Percentiles rank a stretch among this genome's conserved stretches.
Conservation (phyloP, 2,888 invertebrate genomes). For the Drosophila stalkeri region DNA sequence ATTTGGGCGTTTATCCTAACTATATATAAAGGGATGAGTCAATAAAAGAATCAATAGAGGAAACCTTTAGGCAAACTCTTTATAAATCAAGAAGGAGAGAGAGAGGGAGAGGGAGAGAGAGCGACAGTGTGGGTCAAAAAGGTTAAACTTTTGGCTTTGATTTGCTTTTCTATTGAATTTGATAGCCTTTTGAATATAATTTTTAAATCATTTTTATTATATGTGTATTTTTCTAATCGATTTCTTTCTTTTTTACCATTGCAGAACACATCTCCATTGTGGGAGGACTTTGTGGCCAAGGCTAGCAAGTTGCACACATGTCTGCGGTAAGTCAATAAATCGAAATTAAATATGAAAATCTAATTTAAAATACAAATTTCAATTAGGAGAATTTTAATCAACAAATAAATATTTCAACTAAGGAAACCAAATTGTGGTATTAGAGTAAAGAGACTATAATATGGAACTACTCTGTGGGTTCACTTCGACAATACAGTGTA, state of each 20-base stretch:
- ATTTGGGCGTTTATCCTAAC: constrained; percentile 10
- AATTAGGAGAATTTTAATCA: neutral
- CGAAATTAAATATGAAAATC: neutral
- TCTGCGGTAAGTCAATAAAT: constrained; percentile 90
- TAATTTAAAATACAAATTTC: neutral
- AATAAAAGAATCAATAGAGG: neutral
- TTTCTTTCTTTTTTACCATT: constrained; percentile 41
- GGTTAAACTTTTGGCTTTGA: constrained; percentile 38
- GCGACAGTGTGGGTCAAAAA: neutral
- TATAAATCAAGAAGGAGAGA: neutral
- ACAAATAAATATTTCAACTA: neutral
- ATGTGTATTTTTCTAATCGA: neutral
- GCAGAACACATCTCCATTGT: constrained; percentile 96
- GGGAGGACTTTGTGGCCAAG: constrained; percentile 97
- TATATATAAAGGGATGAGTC: constrained; percentile 6
- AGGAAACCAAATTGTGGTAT: neutral
- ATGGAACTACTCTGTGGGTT: too few relatives aligned
- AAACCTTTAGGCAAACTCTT: neutral
- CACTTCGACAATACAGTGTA: neutral
- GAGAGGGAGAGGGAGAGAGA: neutral
- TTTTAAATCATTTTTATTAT: neutral
- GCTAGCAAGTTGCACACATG: constrained; percentile 97
- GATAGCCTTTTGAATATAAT: neutral
- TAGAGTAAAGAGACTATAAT: neutral
- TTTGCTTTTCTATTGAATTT: constrained; percentile 46